Evolutionary conservation across 1,140 invertebrate species (phyloP), one percentile per base, ranked within the genome.

Genomic region (Steinernema feltiae): DNA sequence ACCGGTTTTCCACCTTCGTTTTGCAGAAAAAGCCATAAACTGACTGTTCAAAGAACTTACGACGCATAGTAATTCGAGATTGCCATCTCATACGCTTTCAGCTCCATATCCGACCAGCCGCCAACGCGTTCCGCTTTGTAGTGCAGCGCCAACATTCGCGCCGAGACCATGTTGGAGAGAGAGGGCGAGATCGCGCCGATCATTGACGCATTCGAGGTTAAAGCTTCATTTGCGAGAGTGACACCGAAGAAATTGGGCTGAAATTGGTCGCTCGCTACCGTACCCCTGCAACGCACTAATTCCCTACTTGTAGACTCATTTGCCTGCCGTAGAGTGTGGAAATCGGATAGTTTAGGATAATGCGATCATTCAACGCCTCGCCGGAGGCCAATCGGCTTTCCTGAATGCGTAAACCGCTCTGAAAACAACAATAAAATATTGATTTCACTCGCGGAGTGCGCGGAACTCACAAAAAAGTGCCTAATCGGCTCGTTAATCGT

Each of bases 91-190:
- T 85, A 85, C 17, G 70, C 41, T 72, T 86, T 85, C 0, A 85
- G 80, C 27, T 82, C 74, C 31, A 63, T 76, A 32, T 74, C 75
- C 7, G 74, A 79, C 84, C 84, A 86, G 15, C 79, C 77, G 1
- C 35, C 29, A 15, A 81, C 71, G 48, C 86, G 84, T 69, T 82
- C 84, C 18, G 83, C 83, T 12, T 83, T 81, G 30, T 84, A 81
- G 72, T 83, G 85, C 3, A 86, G 32, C 1, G 84, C 79, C 24
- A 85, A 72, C 82, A 85, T 85, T 70, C 86, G 86, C 0, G 83
- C 76, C 15, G 72, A 74, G 46, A 83, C 82, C 69, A 84, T 82
- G 70, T 86, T 86, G 30, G 70, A 32, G 70, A 32, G 3, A 3
- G 35, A 71, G n/a, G 35, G 35, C 41, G 70, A 71, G n/a, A 32